Base-by-base conservation (phyloP, 2,888 invertebrate species). In the Linnaemya vulpina region DNA sequence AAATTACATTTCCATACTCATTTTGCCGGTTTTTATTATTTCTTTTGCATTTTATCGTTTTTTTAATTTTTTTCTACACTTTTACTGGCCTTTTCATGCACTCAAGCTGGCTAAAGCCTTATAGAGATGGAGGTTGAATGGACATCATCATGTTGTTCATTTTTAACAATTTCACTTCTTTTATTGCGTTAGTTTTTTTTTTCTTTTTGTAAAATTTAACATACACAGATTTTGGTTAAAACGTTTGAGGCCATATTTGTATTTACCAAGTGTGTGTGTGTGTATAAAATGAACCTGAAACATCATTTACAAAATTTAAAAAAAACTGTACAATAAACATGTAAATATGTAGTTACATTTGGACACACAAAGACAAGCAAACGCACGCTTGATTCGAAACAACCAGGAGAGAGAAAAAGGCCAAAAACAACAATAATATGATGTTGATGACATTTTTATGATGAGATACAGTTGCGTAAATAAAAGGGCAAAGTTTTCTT, bases 391-490 rank as follows among this genome's bases (percentile, higher is more conserved):
- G 49, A 13, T 9, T n/a, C 35, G n/a, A 58, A 62, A 70, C 17
- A 46, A 13, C 15, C 55, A 53, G 71, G 13, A 84, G 84, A 82
- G 81, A 78, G 67, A 53, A 71, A 84, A 86, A 82, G 81, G 84
- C 79, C 74, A 84, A 84, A 76, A 79, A 83, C 82, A 86, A 83
- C 77, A 87, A 85, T 81, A 87, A 84, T 86, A 81, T 83, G 83
- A 85, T 87, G 86, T 84, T 81, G 87, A 86, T 87, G 87, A 87
- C 87, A 87, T 87, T 87, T 87, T 87, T 87, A 87, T 87, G 87
- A 87, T 86, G 86, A 86, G 86, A 51, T 80, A 81, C 80, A 76
- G 79, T 53, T 65, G 67, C 60, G 70, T 79, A 79, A 75, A 76
- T 76, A 75, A 78, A 70, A 22, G 46, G 46, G 40, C 51, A 67